phyloP scores from a whole-genome alignment of 2,113 vertebrate genomes.

The Benitochromis conjunctus region DNA sequence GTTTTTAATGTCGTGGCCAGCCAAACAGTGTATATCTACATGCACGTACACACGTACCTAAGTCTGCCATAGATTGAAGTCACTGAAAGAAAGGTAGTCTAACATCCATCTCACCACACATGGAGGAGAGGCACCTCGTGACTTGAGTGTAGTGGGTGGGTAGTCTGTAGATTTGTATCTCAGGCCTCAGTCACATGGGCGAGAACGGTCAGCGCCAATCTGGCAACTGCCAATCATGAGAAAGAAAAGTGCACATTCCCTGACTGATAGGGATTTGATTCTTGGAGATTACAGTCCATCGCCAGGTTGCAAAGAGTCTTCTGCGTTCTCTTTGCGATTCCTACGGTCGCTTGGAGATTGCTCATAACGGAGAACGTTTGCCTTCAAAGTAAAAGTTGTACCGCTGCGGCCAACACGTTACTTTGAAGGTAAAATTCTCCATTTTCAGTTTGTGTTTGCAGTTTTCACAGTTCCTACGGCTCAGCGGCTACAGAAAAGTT shows the following conservation, averaged over 20 bases:
- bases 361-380: no score
- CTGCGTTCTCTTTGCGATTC: not conserved
- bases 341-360: not conserved
- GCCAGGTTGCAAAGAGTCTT: not conserved
- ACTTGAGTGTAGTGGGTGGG: not conserved
- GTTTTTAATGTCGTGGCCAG: not conserved
- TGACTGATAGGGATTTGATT: not conserved
- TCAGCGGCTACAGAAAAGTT: not conserved
- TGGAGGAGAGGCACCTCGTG: not conserved
- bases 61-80: not conserved
- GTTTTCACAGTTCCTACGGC: not conserved
- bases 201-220: not conserved
- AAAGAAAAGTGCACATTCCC: fast-evolving
- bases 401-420: no score
- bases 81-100: not conserved
- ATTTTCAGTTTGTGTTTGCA: not conserved
- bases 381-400: not conserved
- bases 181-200: not conserved
- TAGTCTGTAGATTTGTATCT: fast-evolving
- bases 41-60: not conserved
- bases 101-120: not conserved
- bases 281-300: fast-evolving
- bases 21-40: not conserved
- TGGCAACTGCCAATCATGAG: not conserved
- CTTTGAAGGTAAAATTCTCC: not conserved